A percentile compares a stretch with the other conserved stretches of the same genome.
Evolutionary conservation across 2,888 invertebrate species (phyloP).

Genomic region (Amiota communis): DNA sequence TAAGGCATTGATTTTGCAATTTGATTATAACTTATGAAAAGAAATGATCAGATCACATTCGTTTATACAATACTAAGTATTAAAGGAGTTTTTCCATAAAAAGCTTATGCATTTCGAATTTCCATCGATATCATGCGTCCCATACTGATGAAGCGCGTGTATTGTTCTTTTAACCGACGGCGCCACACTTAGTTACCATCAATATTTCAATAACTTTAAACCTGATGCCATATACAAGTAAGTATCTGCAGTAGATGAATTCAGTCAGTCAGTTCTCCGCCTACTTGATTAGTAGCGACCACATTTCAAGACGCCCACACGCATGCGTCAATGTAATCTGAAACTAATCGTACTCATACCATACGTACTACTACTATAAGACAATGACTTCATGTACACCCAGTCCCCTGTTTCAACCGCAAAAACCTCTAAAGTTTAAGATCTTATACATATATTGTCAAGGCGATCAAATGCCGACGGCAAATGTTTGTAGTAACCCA

Average conservation of each 20-base stretch:
- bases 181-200: no score
- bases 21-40: no score
- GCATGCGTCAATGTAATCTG: slow-evolving; percentile 7
- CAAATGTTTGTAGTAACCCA: neutral
- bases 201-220: neutral
- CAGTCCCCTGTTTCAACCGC: neutral
- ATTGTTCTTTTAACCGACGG: no score
- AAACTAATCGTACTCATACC: slow-evolving; percentile 3
- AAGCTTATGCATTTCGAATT: no score
- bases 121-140: no score
- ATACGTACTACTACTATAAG: neutral
- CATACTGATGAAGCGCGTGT: no score
- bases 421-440: neutral
- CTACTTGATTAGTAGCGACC: neutral
- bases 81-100: no score
- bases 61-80: no score
- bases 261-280: neutral
- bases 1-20: no score
- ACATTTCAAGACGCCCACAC: slow-evolving; percentile 1
- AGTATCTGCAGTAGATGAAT: neutral
- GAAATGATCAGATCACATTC: no score
- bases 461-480: slow-evolving; percentile 8
- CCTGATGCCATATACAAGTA: neutral
- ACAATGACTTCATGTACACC: neutral
- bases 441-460: neutral